Conservation (phyloP, 2,888 invertebrate genomes). For the Melipona beecheii region DNA sequence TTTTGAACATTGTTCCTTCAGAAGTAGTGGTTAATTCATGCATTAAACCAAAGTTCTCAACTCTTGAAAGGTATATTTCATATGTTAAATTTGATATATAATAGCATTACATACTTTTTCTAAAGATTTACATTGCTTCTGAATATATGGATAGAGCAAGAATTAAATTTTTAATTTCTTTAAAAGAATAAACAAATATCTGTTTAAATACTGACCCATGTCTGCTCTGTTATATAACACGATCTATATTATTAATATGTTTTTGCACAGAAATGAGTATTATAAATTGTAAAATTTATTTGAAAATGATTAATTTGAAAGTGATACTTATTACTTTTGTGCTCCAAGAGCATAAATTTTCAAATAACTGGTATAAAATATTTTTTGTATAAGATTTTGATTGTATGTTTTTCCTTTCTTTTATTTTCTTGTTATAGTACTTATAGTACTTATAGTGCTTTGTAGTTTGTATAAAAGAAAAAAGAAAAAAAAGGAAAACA, state of each 20-base stretch:
- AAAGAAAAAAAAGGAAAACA: constrained; percentile 49
- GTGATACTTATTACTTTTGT: constrained; percentile 39
- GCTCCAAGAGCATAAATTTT: constrained; percentile 40
- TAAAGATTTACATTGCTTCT: constrained; percentile 51
- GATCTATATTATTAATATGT: constrained; percentile 38
- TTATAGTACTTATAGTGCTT: constrained; percentile 53
- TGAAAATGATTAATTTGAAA: constrained; percentile 31
- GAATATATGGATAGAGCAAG: constrained; percentile 39
- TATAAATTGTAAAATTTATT: constrained; percentile 28
- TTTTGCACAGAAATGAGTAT: constrained; percentile 23
- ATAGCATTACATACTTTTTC: constrained; percentile 54
- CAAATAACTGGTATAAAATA: constrained; percentile 62
- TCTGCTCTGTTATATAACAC: constrained; percentile 49
- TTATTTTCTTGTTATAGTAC: constrained; percentile 25
- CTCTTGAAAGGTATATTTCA: constrained; percentile 55
- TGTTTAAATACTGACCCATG: constrained; percentile 55
- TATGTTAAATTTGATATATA: constrained; percentile 50
- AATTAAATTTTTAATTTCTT: constrained; percentile 39
- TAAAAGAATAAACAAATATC: constrained; percentile 36
- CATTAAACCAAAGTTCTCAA: constrained; percentile 46
- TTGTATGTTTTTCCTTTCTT: constrained; percentile 42
- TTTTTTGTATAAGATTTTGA: constrained; percentile 55
- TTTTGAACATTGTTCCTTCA: constrained; percentile 19
- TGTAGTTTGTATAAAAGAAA: constrained; percentile 50
- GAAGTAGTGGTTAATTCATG: constrained; percentile 48